A percentile compares a stretch with the other conserved stretches of the same genome.
Conservation (phyloP, 1,140 invertebrate species). For the Philaenus spumarius region DNA sequence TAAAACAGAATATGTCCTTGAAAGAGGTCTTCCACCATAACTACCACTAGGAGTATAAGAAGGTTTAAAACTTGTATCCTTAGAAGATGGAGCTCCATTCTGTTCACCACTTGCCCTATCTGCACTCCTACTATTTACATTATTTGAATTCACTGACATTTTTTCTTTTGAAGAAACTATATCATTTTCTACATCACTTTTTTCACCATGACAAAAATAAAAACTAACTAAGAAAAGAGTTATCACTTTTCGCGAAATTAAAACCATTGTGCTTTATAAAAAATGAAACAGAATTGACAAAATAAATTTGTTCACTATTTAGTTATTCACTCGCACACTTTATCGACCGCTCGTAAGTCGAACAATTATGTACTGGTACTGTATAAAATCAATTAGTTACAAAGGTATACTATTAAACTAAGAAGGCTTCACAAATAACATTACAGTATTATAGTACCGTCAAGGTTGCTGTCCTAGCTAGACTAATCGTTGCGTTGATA, state of each 20-base stretch:
- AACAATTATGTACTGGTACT: neutral
- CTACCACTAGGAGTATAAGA: neutral
- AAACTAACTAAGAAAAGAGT: neutral
- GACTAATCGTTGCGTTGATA: no score
- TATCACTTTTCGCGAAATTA: neutral
- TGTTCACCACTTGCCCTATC: constrained; percentile 1
- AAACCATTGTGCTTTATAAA: neutral
- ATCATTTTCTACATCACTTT: neutral
- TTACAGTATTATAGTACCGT: neutral
- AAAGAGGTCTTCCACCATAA: constrained; percentile 1
- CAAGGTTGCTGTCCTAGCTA: neutral
- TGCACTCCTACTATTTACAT: neutral
- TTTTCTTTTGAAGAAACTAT: neutral
- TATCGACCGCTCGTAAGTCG: neutral
- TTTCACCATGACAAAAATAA: neutral
- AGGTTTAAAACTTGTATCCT: neutral
- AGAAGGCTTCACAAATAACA: neutral
- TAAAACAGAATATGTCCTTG: constrained; percentile 14
- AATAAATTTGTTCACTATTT: neutral
- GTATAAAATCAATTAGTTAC: neutral
- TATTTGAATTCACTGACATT: neutral
- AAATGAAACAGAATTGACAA: neutral
- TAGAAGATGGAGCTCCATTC: constrained; percentile 1
- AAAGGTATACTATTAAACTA: neutral
- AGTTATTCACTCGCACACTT: neutral